Base-by-base conservation (phyloP, 2,888 invertebrate species). In the Bugula neritina region DNA sequence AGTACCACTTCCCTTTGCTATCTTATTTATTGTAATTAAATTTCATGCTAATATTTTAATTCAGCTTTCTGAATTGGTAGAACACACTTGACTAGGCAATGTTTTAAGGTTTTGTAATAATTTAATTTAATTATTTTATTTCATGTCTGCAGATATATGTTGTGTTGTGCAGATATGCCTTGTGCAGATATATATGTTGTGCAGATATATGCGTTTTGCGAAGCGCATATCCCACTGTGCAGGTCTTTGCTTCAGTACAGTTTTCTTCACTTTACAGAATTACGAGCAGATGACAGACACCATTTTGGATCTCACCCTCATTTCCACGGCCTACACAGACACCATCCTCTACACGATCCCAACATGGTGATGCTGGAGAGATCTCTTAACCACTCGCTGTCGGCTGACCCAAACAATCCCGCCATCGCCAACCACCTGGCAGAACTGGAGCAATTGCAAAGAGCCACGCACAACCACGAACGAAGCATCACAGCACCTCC, bases 261-360 rank as follows among this genome's bases (percentile, higher is more conserved):
- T 63, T 5, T 25, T 29, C 27, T 63, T 63, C 27, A 10, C 27
- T 3, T 63, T 63, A 10, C n/a, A 63, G 63, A 63, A 34, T 34
- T 63, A 27, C 21, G 63, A 63, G 63, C 63, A 31, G 63, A 63
- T 31, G 63, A 63, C 31, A 21, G 25, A 63, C 63, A 63, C 63
- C 21, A 63, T 63, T 63, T 63, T 31, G 63, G 63, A 23, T 25
- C 63, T 29, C 63, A 63, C 31, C 63, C 21, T 63, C 63, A 63
- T 2, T 63, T 63, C n/a, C 21, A 63, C 31, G 63, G 27, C 10
- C 29, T 63, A 21, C 63, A 27, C 5, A 2, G 63, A 29, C 63
- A 63, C n/a, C 63, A 63, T 31, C 63, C 63, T 25, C 27, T 63
- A 21, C 63, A 63, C 27, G 63, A 63, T 31, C 63, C 63, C 3